These are phyloP conservation scores for Takifugu bimaculatus DNA, from an alignment of 2,113 vertebrate genomes.

Conservation along the genomic window DNA sequence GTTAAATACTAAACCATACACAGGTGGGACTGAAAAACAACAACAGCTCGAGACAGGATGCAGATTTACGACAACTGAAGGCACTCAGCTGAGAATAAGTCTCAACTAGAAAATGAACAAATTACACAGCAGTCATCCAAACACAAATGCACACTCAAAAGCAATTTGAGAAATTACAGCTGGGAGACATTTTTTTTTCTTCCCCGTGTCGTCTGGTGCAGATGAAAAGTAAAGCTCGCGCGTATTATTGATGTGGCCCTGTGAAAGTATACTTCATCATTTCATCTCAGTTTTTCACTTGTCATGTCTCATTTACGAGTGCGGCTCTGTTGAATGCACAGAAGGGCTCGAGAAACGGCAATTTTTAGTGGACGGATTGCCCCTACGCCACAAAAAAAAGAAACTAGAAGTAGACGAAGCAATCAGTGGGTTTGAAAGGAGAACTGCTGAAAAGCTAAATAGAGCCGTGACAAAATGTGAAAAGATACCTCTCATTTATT, in stretches of 20 bases:
- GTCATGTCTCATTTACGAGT: conserved; percentile 62
- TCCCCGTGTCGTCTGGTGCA: conserved; percentile 55
- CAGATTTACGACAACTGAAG: conserved; percentile 73
- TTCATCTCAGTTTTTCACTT: conserved; percentile 69
- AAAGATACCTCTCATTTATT: conserved; percentile 41
- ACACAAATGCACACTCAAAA: conserved; percentile 71
- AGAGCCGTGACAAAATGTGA: conserved; percentile 35
- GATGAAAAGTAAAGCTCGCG: conserved; percentile 64
- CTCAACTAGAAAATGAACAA: conserved; percentile 70
- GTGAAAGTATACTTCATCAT: conserved; percentile 66
- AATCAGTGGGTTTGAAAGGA: conserved; percentile 59
- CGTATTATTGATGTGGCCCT: conserved; percentile 63
- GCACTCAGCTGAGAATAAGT: conserved; percentile 73
- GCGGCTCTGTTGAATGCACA: conserved; percentile 39
- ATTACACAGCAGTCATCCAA: conserved; percentile 71
- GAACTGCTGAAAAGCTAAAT: conserved; percentile 52
- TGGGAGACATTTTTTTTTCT: conserved; percentile 57
- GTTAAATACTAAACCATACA: conserved; percentile 80
- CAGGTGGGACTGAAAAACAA: conserved; percentile 79
- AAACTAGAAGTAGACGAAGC: conserved; percentile 35
- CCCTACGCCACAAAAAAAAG: conserved; percentile 2
- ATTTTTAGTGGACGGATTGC: too few species aligned
- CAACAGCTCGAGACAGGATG: conserved; percentile 72
- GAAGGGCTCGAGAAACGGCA: conserved; percentile 1
- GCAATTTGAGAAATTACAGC: conserved; percentile 73